Conservation (phyloP, 2,113 vertebrate species). For the Percopsis transmontana region DNA sequence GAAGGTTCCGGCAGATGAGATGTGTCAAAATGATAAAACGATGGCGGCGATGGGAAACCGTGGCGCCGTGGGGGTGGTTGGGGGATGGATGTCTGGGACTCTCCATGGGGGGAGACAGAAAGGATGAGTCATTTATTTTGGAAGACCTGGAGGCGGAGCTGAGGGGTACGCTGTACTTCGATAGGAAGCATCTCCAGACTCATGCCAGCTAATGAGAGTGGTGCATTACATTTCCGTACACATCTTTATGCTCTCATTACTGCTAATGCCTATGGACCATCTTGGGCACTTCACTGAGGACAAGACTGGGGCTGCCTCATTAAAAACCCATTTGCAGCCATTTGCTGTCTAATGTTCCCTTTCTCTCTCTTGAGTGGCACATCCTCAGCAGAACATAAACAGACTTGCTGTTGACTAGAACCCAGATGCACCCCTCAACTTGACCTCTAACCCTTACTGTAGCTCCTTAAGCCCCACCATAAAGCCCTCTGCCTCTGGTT, state of each 20-base stretch:
- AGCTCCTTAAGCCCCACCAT: constrained; percentile 30
- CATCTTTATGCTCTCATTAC: constrained; percentile 66
- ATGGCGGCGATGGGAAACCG: constrained; percentile 29
- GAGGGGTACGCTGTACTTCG: constrained; percentile 25
- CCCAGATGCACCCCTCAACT: constrained; percentile 37
- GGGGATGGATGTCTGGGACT: constrained; percentile 14
- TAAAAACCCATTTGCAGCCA: constrained; percentile 67
- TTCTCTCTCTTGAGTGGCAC: constrained; percentile 33
- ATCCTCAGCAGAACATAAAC: constrained; percentile 49
- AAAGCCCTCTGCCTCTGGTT: background rate
- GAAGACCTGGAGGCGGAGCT: constrained; percentile 25
- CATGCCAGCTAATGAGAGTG: constrained; percentile 54
- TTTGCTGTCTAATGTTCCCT: constrained; percentile 46
- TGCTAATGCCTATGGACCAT: constrained; percentile 65
- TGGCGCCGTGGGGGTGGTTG: constrained; percentile 6
- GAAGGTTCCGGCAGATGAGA: constrained; percentile 49
- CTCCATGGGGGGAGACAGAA: constrained; percentile 15
- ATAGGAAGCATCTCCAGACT: constrained; percentile 46
- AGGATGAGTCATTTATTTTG: constrained; percentile 46
- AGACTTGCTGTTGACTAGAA: constrained; percentile 46
- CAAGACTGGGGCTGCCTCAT: constrained; percentile 64
- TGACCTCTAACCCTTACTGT: constrained; percentile 60
- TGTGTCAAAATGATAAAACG: constrained; percentile 51
- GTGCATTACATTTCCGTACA: constrained; percentile 42
- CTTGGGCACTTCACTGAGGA: constrained; percentile 54